These are phyloP conservation scores for Bombyx mandarina DNA, from an alignment of 1,140 invertebrate genomes.

Conservation along the genomic window DNA sequence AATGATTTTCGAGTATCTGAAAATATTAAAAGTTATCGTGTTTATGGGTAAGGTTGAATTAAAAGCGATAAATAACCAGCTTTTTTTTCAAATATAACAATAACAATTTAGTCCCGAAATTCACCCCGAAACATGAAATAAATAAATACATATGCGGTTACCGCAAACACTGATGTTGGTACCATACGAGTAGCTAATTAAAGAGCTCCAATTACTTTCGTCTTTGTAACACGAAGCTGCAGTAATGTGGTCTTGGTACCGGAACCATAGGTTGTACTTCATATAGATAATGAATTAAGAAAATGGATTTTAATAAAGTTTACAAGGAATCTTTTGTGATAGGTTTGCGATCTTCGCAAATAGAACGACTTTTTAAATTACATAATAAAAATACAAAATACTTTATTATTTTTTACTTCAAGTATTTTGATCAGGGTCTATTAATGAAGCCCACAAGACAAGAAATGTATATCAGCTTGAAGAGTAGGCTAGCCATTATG, in stretches of 20 bases:
- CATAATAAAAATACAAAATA: too few species aligned
- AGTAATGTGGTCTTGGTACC: slow-evolving; percentile 3
- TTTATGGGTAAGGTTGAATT: not conserved
- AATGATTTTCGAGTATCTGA: not conserved
- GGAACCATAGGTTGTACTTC: too few species aligned
- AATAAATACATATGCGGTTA: not conserved
- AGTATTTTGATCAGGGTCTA: too few species aligned
- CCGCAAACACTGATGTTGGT: not conserved
- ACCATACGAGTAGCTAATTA: slow-evolving; percentile 24
- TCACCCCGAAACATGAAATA: not conserved
- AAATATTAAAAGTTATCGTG: not conserved
- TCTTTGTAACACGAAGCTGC: slow-evolving; percentile 31
- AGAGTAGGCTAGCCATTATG: too few species aligned
- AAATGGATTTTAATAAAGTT: too few species aligned
- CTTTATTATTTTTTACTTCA: too few species aligned
- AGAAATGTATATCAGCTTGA: too few species aligned
- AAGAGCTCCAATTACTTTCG: slow-evolving; percentile 24
- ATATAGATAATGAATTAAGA: too few species aligned
- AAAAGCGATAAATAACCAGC: not conserved
- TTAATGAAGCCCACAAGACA: too few species aligned
- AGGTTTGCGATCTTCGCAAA: too few species aligned
- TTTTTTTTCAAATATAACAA: not conserved
- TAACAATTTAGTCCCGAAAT: not conserved
- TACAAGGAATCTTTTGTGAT: too few species aligned
- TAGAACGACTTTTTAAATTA: too few species aligned